These are phyloP conservation scores for Kryphioiulus occultus DNA, from an alignment of 2,888 invertebrate species.

Conservation along the genomic window DNA sequence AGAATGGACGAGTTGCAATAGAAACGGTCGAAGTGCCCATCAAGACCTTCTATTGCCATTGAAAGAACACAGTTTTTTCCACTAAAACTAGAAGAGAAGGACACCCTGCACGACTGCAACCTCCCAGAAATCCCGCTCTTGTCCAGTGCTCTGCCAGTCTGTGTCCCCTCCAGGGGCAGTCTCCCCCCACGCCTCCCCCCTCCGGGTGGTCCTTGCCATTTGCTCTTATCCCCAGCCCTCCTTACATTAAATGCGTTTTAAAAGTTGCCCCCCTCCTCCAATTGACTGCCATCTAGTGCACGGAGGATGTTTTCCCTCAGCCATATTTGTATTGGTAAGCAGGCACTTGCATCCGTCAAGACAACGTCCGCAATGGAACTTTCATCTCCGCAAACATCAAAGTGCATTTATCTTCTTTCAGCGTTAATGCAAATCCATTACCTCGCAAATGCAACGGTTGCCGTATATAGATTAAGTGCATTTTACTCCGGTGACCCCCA, in stretches of 20 bases:
- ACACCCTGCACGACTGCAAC: not conserved
- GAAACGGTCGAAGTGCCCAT: not conserved
- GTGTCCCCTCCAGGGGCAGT: not conserved
- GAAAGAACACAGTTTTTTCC: too few relatives aligned
- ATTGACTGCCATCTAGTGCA: slow-evolving; percentile 22
- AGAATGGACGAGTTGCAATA: not conserved
- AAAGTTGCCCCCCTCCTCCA: slow-evolving; percentile 18
- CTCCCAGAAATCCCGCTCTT: not conserved
- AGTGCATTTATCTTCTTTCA: slow-evolving; percentile 50
- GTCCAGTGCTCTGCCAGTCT: slow-evolving; percentile 2
- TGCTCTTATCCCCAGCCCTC: slow-evolving; percentile 2
- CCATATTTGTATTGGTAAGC: slow-evolving; percentile 33
- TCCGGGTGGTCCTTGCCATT: slow-evolving; percentile 23
- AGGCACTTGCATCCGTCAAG: slow-evolving; percentile 39
- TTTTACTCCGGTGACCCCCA: slow-evolving; percentile 45
- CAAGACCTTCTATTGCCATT: not conserved
- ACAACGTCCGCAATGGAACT: slow-evolving; percentile 42
- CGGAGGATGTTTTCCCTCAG: slow-evolving; percentile 20
- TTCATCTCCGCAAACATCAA: slow-evolving; percentile 49
- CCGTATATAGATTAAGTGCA: slow-evolving; percentile 48
- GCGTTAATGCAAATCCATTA: slow-evolving; percentile 51
- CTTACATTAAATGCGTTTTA: slow-evolving; percentile 22
- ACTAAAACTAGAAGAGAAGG: not conserved
- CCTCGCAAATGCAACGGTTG: slow-evolving; percentile 49
- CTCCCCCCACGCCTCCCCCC: not conserved